Percentiles rank a stretch among this genome's conserved stretches.
Evolutionary conservation across 2,113 vertebrate genomes (phyloP).

Genomic region (Telmatochromis brachygnathus): DNA sequence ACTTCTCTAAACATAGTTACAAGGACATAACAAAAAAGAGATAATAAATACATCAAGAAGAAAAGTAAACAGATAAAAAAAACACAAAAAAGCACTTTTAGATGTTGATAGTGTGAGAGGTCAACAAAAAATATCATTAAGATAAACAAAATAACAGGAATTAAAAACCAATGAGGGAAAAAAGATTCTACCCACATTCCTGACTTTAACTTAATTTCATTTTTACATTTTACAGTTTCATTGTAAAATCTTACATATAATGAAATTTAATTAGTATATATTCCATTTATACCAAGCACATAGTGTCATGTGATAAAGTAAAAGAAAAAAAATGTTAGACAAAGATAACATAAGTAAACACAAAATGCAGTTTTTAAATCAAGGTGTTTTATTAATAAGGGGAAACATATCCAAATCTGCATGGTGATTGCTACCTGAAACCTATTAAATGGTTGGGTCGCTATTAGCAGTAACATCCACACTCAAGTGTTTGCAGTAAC

Average conservation of each 20-base stretch:
- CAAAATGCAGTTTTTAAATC: not conserved
- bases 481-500: not conserved
- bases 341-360: not conserved
- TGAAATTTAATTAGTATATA: not conserved
- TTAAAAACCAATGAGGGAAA: not conserved
- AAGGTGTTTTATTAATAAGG: not conserved
- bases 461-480: not conserved
- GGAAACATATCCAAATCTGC: not conserved
- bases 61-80: not conserved
- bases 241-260: not conserved
- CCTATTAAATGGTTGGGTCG: not conserved
- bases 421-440: not conserved
- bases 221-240: not conserved
- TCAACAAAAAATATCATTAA: not conserved
- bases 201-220: not conserved
- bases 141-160: not conserved
- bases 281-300: not conserved
- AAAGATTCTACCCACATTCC: not conserved
- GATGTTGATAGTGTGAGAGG: not conserved
- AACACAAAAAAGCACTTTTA: not conserved
- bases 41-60: not conserved
- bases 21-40: not conserved
- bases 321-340: not conserved
- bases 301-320: not conserved
- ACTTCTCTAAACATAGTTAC: not conserved